Conservation (phyloP, 2,797 vertebrate species). For the Leucoraja ocellata region DNA sequence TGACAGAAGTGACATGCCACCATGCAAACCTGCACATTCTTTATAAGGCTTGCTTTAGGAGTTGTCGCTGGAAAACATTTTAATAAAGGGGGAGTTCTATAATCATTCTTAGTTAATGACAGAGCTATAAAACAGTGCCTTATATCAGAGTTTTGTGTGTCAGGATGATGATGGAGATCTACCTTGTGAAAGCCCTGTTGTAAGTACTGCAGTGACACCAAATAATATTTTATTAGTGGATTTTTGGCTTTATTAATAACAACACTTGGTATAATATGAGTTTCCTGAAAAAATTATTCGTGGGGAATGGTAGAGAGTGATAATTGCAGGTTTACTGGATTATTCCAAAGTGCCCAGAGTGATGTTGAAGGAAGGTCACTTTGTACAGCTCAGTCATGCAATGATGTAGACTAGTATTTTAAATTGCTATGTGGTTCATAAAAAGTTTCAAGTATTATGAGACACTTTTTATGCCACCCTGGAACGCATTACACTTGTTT, state of each 20-base stretch:
- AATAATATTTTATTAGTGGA: background rate
- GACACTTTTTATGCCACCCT: background rate
- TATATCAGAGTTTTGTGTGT: background rate
- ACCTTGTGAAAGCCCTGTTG: background rate
- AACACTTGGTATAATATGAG: background rate
- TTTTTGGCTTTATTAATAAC: too few species aligned
- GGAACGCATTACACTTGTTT: background rate
- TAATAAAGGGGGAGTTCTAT: slow-evolving; percentile 15
- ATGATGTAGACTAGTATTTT: background rate
- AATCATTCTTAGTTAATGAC: slow-evolving; percentile 18
- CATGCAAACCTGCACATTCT: background rate
- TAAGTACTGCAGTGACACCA: background rate
- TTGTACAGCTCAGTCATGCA: background rate
- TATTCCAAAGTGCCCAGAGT: slow-evolving; percentile 3
- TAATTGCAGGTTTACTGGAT: slow-evolving; percentile 19
- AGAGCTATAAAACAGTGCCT: slow-evolving; percentile 15
- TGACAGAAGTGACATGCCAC: background rate
- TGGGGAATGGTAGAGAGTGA: background rate
- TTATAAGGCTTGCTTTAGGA: background rate
- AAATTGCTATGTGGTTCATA: background rate
- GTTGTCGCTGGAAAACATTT: slow-evolving; percentile 1
- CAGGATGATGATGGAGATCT: background rate
- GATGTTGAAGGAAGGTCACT: slow-evolving; percentile 20
- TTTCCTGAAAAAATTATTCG: background rate
- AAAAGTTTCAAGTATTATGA: background rate